Evolutionary conservation across 2,888 invertebrate genomes (phyloP), one percentile per base, ranked within the genome.

Genomic region (Lymantria monacha): DNA sequence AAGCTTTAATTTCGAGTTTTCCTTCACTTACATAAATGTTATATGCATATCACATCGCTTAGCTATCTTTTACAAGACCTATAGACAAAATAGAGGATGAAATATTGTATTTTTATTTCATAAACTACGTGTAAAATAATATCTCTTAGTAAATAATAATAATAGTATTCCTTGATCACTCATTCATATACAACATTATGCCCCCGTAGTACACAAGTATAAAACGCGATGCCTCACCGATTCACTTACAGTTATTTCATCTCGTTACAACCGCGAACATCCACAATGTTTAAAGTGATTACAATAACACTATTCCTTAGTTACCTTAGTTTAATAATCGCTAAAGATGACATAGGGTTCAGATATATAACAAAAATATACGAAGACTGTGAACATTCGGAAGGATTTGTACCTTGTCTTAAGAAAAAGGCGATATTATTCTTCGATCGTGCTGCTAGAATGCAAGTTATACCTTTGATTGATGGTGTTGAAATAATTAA

Each of bases 391-490:
- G 93, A 93, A 57, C 92, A 93, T 59, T 83, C 94, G 0, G 94
- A 94, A 54, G 95, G 95, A 44, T 89, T 96, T 48, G 87, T 94
- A 48, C 94, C 95, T 22, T 96, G 96, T 76, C 85, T 96, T 46
- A 96, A 96, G 89, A 96, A 95, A 81, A 96, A 96, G 75, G 96
- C 96, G 0, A 94, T 96, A 51, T 87, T 95, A 0, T 96, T 96
- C 77, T 93, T 96, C 62, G 96, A 96, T 71, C 92, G 96, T 45
- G 92, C 96, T 30, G 93, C 94, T 0, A 92, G 94, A 54, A 94
- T 96, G 87, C 95, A 95, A 22, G 92, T 93, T 14, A 93, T 92
- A 61, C 89, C 91, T 0, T 49, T 91, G 31, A 43, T 87, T 11
- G 95, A 95, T 59, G 96, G 95, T 44, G 85, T 96, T 5, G 94